Conservation (phyloP, 2,888 invertebrate genomes). For the Stenotaenia linearis region DNA sequence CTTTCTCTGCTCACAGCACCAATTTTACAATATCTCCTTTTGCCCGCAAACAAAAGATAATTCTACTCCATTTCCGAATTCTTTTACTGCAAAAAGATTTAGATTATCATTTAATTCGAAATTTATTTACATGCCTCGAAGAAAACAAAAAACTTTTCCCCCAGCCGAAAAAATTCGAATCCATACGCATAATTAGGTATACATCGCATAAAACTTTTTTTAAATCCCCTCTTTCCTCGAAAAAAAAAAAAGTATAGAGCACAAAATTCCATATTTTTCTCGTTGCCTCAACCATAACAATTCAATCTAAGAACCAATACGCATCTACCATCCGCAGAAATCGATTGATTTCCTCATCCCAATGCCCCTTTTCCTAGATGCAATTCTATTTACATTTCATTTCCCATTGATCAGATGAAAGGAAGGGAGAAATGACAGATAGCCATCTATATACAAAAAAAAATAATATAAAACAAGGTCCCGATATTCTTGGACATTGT, state of each 20-base stretch:
- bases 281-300: conserved; percentile 5
- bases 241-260: neutral
- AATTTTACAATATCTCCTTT: neutral
- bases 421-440: neutral
- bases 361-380: conserved; percentile 9
- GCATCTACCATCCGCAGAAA: neutral
- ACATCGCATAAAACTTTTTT: neutral
- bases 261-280: neutral
- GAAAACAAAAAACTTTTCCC: neutral
- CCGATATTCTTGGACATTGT: neutral
- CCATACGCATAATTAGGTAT: neutral
- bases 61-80: neutral
- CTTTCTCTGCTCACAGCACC: neutral
- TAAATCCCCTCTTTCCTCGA: neutral
- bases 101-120: neutral
- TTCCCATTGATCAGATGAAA: neutral
- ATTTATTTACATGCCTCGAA: neutral
- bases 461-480: neutral
- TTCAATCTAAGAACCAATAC: conserved; percentile 5
- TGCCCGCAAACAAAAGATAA: neutral
- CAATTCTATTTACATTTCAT: conserved; percentile 4
- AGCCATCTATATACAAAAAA: neutral
- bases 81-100: neutral
- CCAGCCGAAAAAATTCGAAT: neutral
- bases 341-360: neutral